Evolutionary conservation across 2,113 vertebrate species (phyloP), one percentile per base, ranked within the genome.

Genomic region (Myrmophylax atrothorax): DNA sequence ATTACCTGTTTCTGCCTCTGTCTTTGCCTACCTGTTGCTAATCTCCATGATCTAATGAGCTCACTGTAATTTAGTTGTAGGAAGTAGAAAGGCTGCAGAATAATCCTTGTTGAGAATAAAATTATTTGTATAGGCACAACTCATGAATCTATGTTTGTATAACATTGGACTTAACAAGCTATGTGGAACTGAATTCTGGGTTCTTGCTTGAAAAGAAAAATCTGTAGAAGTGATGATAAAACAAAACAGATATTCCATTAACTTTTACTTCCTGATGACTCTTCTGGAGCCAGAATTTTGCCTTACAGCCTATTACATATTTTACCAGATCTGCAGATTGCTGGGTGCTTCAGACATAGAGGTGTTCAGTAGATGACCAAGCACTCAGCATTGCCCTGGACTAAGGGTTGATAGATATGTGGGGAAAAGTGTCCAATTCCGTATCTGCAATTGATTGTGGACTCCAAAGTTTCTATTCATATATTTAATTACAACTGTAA

Each of bases 11-110:
- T 88, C 79, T 93, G 18, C 58, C 64, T 78, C 64, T 84, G 1
- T 58, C 74, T 96, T 76, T 89, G 29, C 15, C 53, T 56, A 33
- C 6, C 4, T n/a, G 4, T 55, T 67, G 64, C 24, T 62, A 73
- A 77, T 50, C 33, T 87, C 18, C 70, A 64, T 77, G 89, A 86
- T 72, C 47, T 84, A 95, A 92, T 93, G 24, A 91, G 38, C 14
- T 92, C 29, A 58, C 33, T 78, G 15, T 73, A 95, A 77, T 82
- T 85, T 80, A 84, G 64, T 52, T 75, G 6, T 55, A 55, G 29
- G 62, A 97, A 85, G 68, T 64, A 94, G 31, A 93, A 95, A 96
- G 52, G 70, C 29, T 66, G 60, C 22, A 90, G 86, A 96, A 91
- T 2, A 33, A 64, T 84, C 85, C 89, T 64, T 92, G 18, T 33